Evolutionary conservation across 2,888 invertebrate genomes (phyloP), one percentile per base, ranked within the genome.

Genomic region (Mylabris sibirica): DNA sequence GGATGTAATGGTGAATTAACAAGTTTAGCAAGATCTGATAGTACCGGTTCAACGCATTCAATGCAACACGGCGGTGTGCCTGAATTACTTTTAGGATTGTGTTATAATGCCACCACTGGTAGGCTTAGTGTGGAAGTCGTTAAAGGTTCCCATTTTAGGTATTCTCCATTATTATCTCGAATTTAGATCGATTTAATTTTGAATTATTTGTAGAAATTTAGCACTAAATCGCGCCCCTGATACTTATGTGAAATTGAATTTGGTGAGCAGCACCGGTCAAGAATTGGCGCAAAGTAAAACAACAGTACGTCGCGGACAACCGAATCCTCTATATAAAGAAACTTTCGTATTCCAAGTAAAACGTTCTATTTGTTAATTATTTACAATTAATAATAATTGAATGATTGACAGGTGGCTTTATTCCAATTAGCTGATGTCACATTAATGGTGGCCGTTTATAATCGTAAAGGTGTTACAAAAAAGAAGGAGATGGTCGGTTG

Each of bases 401-500:
- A 44, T 64, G 22, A 20, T 44, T 11, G 79, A 24, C 83, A 96
- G 95, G 96, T 98, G 81, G 96, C 98, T 53, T 88, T 97, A 75
- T 98, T 97, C 85, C 98, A 98, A 87, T 87, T 98, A 71, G 95
- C 93, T 57, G 98, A 98, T 81, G 97, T 98, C 65, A 98, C 97
- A 1, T 88, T 98, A 74, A 96, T 97, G 92, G 91, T 97, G 73
- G 95, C 96, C 0, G 95, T 97, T 67, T 97, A 97, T 88, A 92
- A 91, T 81, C 94, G 96, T 83, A 92, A 95, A 74, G 93, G 96
- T 76, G 95, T 97, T 83, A 92, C 93, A 76, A 98, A 97, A 83
- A 92, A 95, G 76, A 95, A 97, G 82, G 97, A 98, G 85, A 95
- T 97, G 94, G 94, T 98, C 76, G 98, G 98, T 70, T 98, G 98